Percentiles rank a stretch among this genome's conserved stretches.
Conservation (phyloP, 2,797 vertebrate genomes). For the Sebastes cheni region DNA sequence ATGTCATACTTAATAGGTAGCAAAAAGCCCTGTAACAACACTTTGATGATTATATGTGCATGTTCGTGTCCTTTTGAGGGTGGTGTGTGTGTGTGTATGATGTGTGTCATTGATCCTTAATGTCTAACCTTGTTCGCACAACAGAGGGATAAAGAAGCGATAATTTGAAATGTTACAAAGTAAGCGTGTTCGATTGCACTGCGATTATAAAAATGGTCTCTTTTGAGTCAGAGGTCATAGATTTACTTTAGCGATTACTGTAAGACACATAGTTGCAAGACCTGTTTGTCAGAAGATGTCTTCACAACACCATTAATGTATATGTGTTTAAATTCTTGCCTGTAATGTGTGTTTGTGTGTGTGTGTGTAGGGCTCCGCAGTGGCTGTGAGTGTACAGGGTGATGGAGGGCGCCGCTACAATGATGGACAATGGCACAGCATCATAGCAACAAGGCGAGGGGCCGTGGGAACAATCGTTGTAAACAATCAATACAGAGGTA, state of each 20-base stretch:
- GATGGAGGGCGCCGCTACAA: slow-evolving; percentile 85
- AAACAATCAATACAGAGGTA: slow-evolving; percentile 81
- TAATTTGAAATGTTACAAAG: slow-evolving; percentile 19
- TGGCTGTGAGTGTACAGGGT: slow-evolving; percentile 86
- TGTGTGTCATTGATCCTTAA: slow-evolving; percentile 17
- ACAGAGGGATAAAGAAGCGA: neutral
- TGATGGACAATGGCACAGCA: slow-evolving; percentile 90
- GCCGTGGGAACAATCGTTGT: slow-evolving; percentile 89
- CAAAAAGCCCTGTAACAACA: slow-evolving; percentile 65
- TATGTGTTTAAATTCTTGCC: neutral
- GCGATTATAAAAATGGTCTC: slow-evolving; percentile 7
- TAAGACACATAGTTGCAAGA: neutral
- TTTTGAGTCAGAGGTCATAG: slow-evolving; percentile 4
- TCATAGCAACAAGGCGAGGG: slow-evolving; percentile 86
- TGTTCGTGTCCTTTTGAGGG: slow-evolving; percentile 33
- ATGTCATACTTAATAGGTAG: slow-evolving; percentile 75
- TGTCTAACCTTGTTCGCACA: slow-evolving; percentile 12
- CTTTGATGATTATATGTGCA: slow-evolving; percentile 59
- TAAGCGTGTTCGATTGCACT: neutral
- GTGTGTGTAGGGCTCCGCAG: slow-evolving; percentile 84
- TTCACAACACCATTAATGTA: slow-evolving; percentile 3
- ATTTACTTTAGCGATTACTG: slow-evolving; percentile 5
- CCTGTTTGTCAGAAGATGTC: neutral
- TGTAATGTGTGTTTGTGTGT: neutral
- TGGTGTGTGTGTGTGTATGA: neutral